Evolutionary conservation across 2,888 invertebrate genomes (phyloP), one percentile per base, ranked within the genome.

Genomic region (Arctia plantaginis): DNA sequence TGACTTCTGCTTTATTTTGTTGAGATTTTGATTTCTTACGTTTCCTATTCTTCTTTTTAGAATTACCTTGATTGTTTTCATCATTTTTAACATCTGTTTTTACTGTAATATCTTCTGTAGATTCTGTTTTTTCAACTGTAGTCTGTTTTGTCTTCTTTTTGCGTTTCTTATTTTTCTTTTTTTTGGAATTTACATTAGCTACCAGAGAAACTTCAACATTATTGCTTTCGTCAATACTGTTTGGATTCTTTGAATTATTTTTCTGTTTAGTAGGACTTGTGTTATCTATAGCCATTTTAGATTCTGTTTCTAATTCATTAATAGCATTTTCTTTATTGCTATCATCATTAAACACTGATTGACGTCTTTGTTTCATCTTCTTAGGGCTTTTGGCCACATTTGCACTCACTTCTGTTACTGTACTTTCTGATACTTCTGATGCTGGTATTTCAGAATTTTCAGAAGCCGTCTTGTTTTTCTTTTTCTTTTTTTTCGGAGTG

Each of bases 401-500:
- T 30, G 72, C 55, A 30, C 8, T 33, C 4, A 20, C 44, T 69
- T 76, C 75, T 27, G 30, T 47, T 39, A 18, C 64, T 30, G 55
- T 47, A 69, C n/a, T 79, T 33, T 75, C 66, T 18, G 35, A 30
- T 72, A 66, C 39, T 66, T 72, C 55, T 27, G 67, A 69, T 39
- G 78, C 51, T 39, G 69, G 72, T 69, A 3, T 41, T 27, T 76
- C 78, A 62, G 67, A 44, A 41, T 20, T 44, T 20, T 80, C 81
- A 33, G 81, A 78, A 62, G 84, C 78, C 0, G 80, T 77, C 39
- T 76, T 83, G 0, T 73, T 81, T 75, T 85, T 89, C 69, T 86
- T 90, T 75, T 91, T 93, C 74, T 90, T 91, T 77, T 93, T 92
- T 77, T 87, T 90, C 12, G 89, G 90, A 7, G 89, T 89, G 47